These are phyloP conservation scores for Scolopax bukidnonensis DNA, from an alignment of 2,797 vertebrate species.

Conservation along the genomic window DNA sequence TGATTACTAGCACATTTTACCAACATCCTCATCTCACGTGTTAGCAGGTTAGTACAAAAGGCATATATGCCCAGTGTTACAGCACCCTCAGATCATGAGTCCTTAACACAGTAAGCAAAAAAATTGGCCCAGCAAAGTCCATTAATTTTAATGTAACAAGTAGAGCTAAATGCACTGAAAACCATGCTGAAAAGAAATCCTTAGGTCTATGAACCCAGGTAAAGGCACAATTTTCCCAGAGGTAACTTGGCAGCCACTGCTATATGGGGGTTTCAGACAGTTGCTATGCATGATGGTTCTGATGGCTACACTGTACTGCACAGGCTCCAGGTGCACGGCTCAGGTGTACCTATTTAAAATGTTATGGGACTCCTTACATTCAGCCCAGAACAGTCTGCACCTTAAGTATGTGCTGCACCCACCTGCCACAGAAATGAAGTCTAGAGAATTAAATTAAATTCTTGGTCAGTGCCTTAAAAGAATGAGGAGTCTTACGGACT, in stretches of 20 bases:
- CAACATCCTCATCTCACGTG: not conserved
- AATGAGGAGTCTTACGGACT: not conserved
- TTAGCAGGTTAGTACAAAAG: not conserved
- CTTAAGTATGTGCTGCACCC: not conserved
- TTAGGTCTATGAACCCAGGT: not conserved
- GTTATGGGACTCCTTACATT: rapidly evolving
- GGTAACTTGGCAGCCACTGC: not conserved
- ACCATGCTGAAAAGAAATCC: not conserved
- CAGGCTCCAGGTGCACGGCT: not conserved
- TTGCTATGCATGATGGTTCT: not conserved
- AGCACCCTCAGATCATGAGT: not conserved
- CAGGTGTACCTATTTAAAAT: not conserved
- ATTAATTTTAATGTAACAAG: not conserved
- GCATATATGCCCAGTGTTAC: not conserved
- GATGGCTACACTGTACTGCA: not conserved
- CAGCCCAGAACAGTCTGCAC: not conserved
- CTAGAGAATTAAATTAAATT: not conserved
- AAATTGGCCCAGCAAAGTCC: not conserved
- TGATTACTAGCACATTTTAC: not conserved
- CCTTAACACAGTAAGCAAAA: not conserved
- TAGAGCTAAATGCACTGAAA: not conserved
- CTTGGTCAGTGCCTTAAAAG: not conserved
- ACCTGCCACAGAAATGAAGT: not conserved
- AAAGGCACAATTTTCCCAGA: not conserved
- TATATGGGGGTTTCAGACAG: not conserved